These are phyloP conservation scores for Aleiodes testaceus DNA, from an alignment of 2,888 invertebrate species.

Conservation along the genomic window DNA sequence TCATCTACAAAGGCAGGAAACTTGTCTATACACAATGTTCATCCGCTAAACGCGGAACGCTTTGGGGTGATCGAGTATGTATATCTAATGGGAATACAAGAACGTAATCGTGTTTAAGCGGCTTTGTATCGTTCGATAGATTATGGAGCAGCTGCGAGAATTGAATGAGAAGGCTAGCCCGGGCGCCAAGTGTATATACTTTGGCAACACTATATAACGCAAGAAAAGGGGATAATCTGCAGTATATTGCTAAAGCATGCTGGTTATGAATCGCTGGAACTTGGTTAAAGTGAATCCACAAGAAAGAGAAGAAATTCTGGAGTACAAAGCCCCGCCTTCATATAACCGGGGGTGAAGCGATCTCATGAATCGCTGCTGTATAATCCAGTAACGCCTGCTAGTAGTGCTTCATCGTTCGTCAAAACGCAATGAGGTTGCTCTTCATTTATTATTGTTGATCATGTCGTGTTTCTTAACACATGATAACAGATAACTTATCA, in stretches of 20 bases:
- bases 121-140: constrained; percentile 45
- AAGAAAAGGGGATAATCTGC: constrained; percentile 32
- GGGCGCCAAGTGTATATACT: constrained; percentile 28
- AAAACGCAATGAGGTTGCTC: background rate
- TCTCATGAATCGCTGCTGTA: constrained; percentile 26
- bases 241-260: constrained; percentile 28
- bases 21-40: background rate
- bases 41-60: constrained; percentile 7
- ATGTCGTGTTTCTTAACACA: constrained; percentile 9
- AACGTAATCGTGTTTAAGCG: constrained; percentile 45
- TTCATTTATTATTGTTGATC: background rate
- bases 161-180: constrained; percentile 4
- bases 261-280: constrained; percentile 39
- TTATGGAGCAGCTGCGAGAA: constrained; percentile 41
- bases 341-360: constrained; percentile 14
- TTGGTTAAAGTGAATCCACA: background rate
- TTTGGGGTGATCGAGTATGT: constrained; percentile 6
- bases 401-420: constrained; percentile 24
- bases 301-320: constrained; percentile 32
- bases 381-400: constrained; percentile 31
- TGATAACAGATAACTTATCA: constrained; percentile 23
- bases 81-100: constrained; percentile 42
- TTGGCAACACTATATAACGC: constrained; percentile 21
- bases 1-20: background rate
- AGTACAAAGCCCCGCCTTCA: constrained; percentile 41